phyloP scores from a whole-genome alignment of 2,888 invertebrate species.

The Branchipolynoe longqiensis region DNA sequence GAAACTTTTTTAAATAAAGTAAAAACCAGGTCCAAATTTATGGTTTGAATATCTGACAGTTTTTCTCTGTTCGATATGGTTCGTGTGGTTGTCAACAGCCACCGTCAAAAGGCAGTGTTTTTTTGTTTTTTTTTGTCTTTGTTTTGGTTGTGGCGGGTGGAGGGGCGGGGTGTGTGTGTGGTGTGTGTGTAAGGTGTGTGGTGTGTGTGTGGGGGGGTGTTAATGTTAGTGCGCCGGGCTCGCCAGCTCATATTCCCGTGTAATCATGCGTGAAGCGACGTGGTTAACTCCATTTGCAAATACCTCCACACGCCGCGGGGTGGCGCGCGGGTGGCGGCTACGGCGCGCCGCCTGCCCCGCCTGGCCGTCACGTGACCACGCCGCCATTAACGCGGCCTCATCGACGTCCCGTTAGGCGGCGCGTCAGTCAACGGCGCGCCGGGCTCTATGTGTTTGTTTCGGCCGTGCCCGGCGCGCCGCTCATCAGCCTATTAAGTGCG shows the following conservation, averaged over 20 bases:
- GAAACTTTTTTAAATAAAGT: too few species aligned
- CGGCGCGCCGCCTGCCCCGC: neutral
- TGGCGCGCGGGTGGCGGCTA: neutral
- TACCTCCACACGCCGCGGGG: conserved; percentile 30
- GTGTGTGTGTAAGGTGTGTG: too few species aligned
- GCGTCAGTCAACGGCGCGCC: conserved; percentile 28
- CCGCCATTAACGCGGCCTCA: neutral
- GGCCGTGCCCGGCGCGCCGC: neutral
- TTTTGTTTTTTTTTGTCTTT: too few species aligned
- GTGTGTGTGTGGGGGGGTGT: neutral
- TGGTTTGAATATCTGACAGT: too few species aligned
- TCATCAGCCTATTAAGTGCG: conserved; percentile 34
- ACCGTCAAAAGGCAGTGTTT: too few species aligned
- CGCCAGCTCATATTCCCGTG: conserved; percentile 48
- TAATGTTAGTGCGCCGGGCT: neutral
- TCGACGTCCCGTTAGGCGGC: conserved; percentile 1
- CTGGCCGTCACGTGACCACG: neutral
- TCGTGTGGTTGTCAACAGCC: too few species aligned
- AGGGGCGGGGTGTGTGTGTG: too few species aligned
- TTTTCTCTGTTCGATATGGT: too few species aligned
- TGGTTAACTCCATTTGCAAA: conserved; percentile 56
- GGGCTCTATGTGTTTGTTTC: conserved; percentile 25
- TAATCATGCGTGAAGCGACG: conserved; percentile 49
- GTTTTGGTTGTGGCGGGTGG: too few species aligned
- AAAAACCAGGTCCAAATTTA: too few species aligned